These are phyloP conservation scores for Fistularia commersonii DNA, from an alignment of 2,797 vertebrate genomes.

Conservation along the genomic window DNA sequence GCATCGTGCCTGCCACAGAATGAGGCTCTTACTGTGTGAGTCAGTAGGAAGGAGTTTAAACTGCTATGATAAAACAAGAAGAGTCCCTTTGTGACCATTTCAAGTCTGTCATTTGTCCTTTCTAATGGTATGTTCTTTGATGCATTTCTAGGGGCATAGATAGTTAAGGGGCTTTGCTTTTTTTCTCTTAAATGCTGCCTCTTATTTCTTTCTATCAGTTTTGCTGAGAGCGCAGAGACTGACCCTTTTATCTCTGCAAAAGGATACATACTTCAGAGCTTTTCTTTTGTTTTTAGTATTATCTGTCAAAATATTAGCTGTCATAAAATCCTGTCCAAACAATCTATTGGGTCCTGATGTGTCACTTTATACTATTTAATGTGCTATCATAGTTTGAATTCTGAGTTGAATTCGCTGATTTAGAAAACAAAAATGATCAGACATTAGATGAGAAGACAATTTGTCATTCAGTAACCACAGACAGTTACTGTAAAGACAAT, in stretches of 20 bases:
- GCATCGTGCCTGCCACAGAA: conserved; percentile 26
- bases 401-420: no score
- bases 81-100: conserved; percentile 27
- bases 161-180: conserved; percentile 54
- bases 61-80: conserved; percentile 34
- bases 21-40: conserved; percentile 29
- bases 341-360: no score
- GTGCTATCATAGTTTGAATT: no score
- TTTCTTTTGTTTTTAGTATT: conserved; percentile 44
- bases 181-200: conserved; percentile 41
- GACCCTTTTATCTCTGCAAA: conserved; percentile 51
- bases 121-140: conserved; percentile 52
- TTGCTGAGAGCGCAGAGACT: conserved; percentile 14
- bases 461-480: no score
- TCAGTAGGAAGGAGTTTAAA: conserved; percentile 43
- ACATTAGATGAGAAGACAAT: no score
- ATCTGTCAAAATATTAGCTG: no score
- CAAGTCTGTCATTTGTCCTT: conserved; percentile 49
- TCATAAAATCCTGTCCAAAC: neutral
- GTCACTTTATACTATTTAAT: no score
- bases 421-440: no score
- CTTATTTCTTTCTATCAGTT: conserved; percentile 13
- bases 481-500: no score
- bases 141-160: conserved; percentile 32
- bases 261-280: conserved; percentile 52